phyloP scores from a whole-genome alignment of 2,113 vertebrate genomes.

The Callipepla californica region DNA sequence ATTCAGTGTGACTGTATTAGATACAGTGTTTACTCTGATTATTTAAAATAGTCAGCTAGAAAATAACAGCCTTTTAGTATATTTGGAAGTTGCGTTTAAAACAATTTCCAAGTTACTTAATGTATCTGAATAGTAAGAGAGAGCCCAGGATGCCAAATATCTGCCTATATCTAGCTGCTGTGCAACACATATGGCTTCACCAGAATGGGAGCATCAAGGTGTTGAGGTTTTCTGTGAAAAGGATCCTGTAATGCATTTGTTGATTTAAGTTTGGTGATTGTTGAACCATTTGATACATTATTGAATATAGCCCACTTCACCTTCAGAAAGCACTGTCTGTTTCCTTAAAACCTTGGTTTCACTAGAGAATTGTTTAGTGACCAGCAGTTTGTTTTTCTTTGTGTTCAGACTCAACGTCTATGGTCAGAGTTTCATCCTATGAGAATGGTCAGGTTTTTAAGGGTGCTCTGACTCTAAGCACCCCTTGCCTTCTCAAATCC shows the following conservation, averaged over 20 bases:
- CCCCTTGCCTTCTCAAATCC: background rate
- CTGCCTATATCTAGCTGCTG: background rate
- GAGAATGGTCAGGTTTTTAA: background rate
- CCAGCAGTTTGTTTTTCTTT: background rate
- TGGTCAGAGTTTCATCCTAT: background rate
- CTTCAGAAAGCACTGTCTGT: background rate
- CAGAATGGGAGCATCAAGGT: slow-evolving; percentile 22
- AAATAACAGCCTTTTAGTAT: background rate
- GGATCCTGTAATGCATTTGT: background rate
- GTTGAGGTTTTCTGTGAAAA: background rate
- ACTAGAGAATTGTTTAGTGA: background rate
- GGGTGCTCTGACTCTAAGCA: background rate
- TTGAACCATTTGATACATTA: too few relatives aligned
- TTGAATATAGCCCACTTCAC: background rate
- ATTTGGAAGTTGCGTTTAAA: background rate
- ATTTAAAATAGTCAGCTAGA: background rate
- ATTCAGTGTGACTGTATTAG: background rate
- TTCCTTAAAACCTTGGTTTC: background rate
- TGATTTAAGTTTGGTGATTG: background rate
- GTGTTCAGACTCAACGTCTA: background rate
- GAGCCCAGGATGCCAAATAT: background rate
- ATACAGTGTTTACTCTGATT: background rate
- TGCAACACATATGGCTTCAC: background rate
- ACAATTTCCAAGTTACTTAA: background rate
- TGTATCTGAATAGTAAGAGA: background rate